Evolutionary conservation across 2,113 vertebrate genomes (phyloP).

Genomic region (Lophius piscatorius): DNA sequence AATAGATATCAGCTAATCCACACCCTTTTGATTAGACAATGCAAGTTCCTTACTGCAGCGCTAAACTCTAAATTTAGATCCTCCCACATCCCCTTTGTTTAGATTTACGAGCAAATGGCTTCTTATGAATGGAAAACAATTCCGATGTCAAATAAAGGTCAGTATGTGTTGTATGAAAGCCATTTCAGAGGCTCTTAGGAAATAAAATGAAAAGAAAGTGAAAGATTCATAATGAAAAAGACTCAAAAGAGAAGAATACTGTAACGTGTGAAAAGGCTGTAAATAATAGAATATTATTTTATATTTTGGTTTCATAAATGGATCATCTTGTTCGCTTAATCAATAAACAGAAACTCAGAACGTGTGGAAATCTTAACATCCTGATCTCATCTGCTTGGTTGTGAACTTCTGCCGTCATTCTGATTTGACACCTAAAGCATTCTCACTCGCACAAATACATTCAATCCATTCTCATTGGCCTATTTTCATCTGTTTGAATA

Average conservation of each 20-base stretch:
- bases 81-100: conserved; percentile 3
- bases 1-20: conserved; percentile 55
- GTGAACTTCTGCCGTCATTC: conserved; percentile 12
- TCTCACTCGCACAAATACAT: conserved; percentile 49
- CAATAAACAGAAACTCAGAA: conserved; percentile 41
- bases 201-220: not conserved
- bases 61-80: conserved; percentile 14
- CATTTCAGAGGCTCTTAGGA: not conserved
- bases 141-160: not conserved
- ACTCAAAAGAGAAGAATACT: not conserved
- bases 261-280: no score
- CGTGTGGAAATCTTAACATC: conserved; percentile 38
- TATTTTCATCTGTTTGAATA: conserved; percentile 55
- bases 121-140: not conserved
- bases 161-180: not conserved
- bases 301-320: no score
- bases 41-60: conserved; percentile 15
- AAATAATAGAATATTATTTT: no score
- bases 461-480: conserved; percentile 44
- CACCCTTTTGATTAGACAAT: conserved; percentile 33
- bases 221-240: no score
- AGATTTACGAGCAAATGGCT: not conserved
- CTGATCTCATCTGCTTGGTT: conserved; percentile 26
- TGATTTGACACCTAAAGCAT: conserved; percentile 12
- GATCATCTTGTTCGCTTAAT: conserved; percentile 11